Evolutionary conservation across 2,888 invertebrate genomes (phyloP).

Genomic region (Lysandra bellargus): DNA sequence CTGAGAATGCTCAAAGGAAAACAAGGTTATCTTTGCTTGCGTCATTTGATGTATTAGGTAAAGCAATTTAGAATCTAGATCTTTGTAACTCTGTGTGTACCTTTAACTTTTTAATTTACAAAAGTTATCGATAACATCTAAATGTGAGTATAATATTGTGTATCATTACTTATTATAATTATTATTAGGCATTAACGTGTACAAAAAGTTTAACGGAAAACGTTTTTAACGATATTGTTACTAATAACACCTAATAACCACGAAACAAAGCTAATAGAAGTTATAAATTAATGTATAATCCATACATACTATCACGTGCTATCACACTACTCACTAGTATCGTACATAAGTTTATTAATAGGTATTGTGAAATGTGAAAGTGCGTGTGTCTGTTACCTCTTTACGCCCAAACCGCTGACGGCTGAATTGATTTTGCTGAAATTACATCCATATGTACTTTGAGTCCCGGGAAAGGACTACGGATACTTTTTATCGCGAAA

Average conservation of each 20-base stretch:
- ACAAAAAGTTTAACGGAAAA: background rate
- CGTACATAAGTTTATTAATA: no score
- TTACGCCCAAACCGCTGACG: no score
- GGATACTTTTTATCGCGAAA: no score
- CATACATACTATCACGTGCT: no score
- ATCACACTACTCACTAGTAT: no score
- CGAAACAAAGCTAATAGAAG: background rate
- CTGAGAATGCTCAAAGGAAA: background rate
- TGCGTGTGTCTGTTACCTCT: no score
- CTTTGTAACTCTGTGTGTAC: background rate
- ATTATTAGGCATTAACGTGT: background rate
- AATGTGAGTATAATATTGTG: conserved; percentile 3
- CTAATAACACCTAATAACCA: background rate
- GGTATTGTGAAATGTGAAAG: no score
- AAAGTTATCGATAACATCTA: conserved; percentile 2
- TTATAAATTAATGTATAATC: no score
- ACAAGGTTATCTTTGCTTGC: conserved; percentile 21
- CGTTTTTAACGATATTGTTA: background rate
- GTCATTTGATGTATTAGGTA: conserved; percentile 25
- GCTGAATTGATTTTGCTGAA: no score
- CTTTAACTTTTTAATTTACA: background rate
- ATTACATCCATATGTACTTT: no score
- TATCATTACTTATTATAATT: background rate
- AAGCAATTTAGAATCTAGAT: conserved; percentile 18
- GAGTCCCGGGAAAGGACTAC: no score